These are phyloP conservation scores for Coturnix japonica DNA, from an alignment of 2,113 vertebrate species.

Conservation along the genomic window DNA sequence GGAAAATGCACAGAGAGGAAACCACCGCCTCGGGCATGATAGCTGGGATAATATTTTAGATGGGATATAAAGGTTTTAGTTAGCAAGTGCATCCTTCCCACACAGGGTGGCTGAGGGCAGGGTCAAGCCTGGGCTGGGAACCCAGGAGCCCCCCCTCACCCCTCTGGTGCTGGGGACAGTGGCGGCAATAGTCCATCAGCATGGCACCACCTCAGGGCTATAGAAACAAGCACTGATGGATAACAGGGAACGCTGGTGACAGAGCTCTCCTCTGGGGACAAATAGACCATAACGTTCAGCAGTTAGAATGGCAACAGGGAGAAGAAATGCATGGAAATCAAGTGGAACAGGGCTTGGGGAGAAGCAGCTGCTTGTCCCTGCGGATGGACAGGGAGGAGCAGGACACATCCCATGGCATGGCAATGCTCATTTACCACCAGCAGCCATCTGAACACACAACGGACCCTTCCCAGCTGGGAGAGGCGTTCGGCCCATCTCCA, in stretches of 20 bases:
- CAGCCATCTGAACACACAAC: not conserved
- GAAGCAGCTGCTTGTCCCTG: not conserved
- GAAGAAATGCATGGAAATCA: not conserved
- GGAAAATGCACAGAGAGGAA: not conserved
- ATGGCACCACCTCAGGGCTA: not conserved
- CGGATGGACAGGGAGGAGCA: not conserved
- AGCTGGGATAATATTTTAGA: not conserved
- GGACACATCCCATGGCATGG: rapidly evolving
- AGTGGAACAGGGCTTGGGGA: rapidly evolving
- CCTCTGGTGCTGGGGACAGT: not conserved
- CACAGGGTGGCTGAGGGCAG: not conserved
- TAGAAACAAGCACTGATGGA: not conserved
- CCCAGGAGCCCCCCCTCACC: not conserved
- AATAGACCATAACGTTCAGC: not conserved
- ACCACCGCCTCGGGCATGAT: rapidly evolving
- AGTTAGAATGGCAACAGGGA: not conserved
- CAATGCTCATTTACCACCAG: not conserved
- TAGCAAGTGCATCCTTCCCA: not conserved
- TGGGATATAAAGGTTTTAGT: not conserved
- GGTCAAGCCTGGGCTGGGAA: not conserved
- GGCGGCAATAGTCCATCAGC: not conserved
- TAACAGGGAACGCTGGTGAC: not conserved
- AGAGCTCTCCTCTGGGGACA: not conserved
- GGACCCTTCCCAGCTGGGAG: not conserved
- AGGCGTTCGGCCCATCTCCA: not conserved